phyloP scores from a whole-genome alignment of 1,140 invertebrate genomes.

The Tyrophagus putrescentiae region DNA sequence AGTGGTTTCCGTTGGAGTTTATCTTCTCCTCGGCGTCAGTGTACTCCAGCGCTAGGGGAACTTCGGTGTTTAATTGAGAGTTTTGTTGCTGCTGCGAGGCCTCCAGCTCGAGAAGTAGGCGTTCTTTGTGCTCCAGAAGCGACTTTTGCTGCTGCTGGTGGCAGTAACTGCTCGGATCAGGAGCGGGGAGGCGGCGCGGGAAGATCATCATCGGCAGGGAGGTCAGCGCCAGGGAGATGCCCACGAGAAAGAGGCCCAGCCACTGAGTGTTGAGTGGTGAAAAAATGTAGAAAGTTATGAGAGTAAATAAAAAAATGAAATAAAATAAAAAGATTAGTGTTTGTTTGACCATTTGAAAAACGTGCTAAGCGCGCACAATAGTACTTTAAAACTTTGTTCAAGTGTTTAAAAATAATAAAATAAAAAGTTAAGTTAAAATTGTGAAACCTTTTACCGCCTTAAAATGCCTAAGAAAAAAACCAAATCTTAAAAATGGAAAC shows the following conservation, averaged over 20 bases:
- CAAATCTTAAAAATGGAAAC: no score
- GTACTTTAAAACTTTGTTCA: no score
- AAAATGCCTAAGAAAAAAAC: no score
- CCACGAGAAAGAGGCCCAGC: constrained; percentile 65
- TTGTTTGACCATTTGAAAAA: no score
- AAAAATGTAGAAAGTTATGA: not conserved
- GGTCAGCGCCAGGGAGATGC: constrained; percentile 56
- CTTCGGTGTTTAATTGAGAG: not conserved
- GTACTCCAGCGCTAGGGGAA: not conserved
- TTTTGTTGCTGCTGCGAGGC: not conserved
- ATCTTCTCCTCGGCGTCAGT: not conserved
- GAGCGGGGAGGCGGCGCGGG: constrained; percentile 46
- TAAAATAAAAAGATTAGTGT: no score
- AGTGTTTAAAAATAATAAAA: no score
- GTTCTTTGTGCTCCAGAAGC: constrained; percentile 7
- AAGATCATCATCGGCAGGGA: constrained; percentile 76
- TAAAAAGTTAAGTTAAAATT: no score
- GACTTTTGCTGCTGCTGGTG: constrained; percentile 19
- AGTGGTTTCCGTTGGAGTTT: no score
- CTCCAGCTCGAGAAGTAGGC: not conserved
- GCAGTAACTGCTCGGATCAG: constrained; percentile 15
- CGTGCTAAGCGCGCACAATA: no score
- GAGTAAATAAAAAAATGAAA: no score
- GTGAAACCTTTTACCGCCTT: no score
- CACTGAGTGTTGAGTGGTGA: constrained; percentile 39